Percentiles rank a stretch among this genome's conserved stretches.
These are phyloP conservation scores for Lepus americanus DNA, from an alignment of 2,113 vertebrate genomes.

Conservation along the genomic window DNA sequence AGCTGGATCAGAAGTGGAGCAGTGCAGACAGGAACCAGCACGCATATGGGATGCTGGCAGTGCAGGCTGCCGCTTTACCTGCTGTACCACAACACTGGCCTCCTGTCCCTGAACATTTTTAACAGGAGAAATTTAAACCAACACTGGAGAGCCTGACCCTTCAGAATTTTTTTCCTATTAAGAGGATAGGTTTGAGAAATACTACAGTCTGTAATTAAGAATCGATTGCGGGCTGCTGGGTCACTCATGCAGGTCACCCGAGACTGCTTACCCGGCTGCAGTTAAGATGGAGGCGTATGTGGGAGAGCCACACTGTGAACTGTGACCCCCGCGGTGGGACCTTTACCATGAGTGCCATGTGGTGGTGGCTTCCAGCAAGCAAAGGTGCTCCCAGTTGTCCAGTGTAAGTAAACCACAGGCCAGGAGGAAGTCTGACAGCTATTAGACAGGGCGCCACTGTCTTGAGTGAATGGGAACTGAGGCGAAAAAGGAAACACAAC, in stretches of 20 bases:
- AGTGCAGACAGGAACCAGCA: too few species aligned
- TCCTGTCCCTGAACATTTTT: neutral
- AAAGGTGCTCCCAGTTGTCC: constrained; percentile 94
- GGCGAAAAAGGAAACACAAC: constrained; percentile 80
- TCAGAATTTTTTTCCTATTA: neutral
- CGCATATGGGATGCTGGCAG: too few species aligned
- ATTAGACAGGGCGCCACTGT: neutral
- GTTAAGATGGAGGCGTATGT: constrained; percentile 93
- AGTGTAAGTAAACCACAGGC: constrained; percentile 91
- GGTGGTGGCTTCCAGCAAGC: constrained; percentile 93
- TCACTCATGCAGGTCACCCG: neutral
- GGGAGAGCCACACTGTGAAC: constrained; percentile 93
- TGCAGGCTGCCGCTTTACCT: too few species aligned
- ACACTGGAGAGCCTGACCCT: neutral
- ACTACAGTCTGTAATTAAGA: neutral
- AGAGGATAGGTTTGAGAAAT: neutral
- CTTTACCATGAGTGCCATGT: constrained; percentile 94
- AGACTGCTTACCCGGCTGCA: neutral
- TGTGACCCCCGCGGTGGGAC: constrained; percentile 93
- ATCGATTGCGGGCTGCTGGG: neutral
- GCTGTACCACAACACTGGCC: too few species aligned
- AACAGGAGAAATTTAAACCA: constrained; percentile 47
- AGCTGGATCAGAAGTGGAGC: too few species aligned
- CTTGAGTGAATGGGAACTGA: too few species aligned
- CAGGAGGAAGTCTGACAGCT: constrained; percentile 92